Evolutionary conservation across 2,113 vertebrate genomes (phyloP).

Genomic region (Rhinoderma darwinii): DNA sequence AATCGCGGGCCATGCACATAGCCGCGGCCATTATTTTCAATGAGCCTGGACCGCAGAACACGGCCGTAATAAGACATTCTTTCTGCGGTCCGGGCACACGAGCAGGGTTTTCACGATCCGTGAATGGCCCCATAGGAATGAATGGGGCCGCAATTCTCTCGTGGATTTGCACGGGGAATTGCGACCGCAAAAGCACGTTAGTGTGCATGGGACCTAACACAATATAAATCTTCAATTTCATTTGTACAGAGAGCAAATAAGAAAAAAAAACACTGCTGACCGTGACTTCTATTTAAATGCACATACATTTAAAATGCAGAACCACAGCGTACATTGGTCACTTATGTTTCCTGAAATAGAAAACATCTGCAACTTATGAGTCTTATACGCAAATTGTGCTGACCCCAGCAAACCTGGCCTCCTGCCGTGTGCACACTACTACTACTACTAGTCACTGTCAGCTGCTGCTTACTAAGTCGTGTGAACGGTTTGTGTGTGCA

Average conservation of each 20-base stretch:
- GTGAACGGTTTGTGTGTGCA: constrained; percentile 28
- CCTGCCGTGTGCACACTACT: neutral
- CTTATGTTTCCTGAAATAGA: neutral
- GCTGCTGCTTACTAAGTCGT: constrained; percentile 6
- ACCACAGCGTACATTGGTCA: neutral
- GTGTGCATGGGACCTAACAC: too few relatives aligned
- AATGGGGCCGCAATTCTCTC: too few relatives aligned
- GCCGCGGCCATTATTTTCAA: too few relatives aligned
- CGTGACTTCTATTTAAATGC: neutral
- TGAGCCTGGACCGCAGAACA: too few relatives aligned
- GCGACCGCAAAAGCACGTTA: too few relatives aligned
- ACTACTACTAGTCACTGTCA: constrained; percentile 18
- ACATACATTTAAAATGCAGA: neutral
- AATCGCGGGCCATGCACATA: too few relatives aligned
- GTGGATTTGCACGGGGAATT: too few relatives aligned
- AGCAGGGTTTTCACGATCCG: too few relatives aligned
- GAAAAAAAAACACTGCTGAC: neutral
- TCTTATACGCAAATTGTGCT: neutral
- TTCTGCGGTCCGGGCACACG: too few relatives aligned
- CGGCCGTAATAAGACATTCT: too few relatives aligned
- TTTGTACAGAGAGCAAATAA: neutral
- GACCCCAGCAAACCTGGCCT: neutral
- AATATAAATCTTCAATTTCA: neutral
- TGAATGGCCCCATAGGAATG: too few relatives aligned
- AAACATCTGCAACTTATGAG: constrained; percentile 16